These are phyloP conservation scores for Zootermopsis nevadensis DNA, from an alignment of 2,888 invertebrate species.

Conservation along the genomic window DNA sequence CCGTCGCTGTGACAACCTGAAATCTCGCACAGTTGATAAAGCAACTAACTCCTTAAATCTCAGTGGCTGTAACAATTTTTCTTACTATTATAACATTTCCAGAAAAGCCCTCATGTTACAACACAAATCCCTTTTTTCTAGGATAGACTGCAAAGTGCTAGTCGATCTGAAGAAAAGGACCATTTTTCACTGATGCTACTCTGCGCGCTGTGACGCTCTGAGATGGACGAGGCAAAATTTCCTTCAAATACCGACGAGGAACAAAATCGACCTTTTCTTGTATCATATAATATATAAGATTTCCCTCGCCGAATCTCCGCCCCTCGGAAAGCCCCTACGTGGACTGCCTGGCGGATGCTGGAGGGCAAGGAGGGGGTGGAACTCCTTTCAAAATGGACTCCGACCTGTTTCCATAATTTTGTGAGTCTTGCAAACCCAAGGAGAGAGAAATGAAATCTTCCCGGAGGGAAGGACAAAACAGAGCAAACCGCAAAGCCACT, in stretches of 20 bases:
- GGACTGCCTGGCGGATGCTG: neutral
- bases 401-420: constrained; percentile 20
- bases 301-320: neutral
- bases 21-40: no score
- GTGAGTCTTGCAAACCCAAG: constrained; percentile 14
- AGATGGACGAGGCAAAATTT: neutral
- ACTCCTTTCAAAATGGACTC: constrained; percentile 20
- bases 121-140: no score
- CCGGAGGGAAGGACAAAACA: neutral
- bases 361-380: neutral
- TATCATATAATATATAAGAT: neutral
- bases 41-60: no score
- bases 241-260: constrained; percentile 4
- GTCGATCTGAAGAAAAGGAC: no score
- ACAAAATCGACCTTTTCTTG: constrained; percentile 18
- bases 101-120: no score
- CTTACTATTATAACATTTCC: no score
- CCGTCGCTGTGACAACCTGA: no score
- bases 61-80: no score
- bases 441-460: neutral
- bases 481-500: neutral
- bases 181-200: neutral
- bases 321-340: neutral
- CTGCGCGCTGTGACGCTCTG: neutral
- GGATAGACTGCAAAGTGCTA: neutral